These are phyloP conservation scores for Poeciliopsis presidionis DNA, from an alignment of 2,797 vertebrate genomes.

Conservation along the genomic window DNA sequence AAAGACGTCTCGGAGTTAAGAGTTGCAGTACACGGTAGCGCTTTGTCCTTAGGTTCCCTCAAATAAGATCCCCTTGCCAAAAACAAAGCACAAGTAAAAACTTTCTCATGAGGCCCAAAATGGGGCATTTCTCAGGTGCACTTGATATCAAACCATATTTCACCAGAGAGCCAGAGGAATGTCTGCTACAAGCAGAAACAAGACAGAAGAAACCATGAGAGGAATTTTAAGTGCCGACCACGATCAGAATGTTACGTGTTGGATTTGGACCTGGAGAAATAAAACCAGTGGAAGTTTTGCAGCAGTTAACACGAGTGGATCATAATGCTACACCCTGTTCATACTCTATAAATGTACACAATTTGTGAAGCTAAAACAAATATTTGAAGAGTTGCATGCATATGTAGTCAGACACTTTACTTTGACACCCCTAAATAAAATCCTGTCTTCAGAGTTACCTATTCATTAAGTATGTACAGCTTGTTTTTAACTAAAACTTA, in stretches of 20 bases:
- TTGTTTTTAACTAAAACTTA: not conserved
- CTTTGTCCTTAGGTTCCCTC: slow-evolving; percentile 28
- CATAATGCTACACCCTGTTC: not conserved
- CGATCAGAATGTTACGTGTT: not conserved
- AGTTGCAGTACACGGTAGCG: slow-evolving; percentile 33
- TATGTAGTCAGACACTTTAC: not conserved
- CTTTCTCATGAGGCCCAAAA: slow-evolving; percentile 37
- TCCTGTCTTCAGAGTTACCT: not conserved
- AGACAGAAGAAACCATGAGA: not conserved
- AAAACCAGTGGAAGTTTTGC: not conserved
- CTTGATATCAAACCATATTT: slow-evolving; percentile 31
- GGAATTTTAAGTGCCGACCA: not conserved
- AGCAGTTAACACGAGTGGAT: not conserved
- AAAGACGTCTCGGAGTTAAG: slow-evolving; percentile 10
- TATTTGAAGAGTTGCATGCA: not conserved
- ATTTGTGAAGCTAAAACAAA: not conserved
- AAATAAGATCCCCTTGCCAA: slow-evolving; percentile 20
- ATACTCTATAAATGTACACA: not conserved
- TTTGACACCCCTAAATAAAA: not conserved
- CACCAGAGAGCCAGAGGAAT: slow-evolving; percentile 24
- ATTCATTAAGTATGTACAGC: not conserved
- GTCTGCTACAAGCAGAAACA: slow-evolving; percentile 37
- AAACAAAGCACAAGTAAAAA: slow-evolving; percentile 21
- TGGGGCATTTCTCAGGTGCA: slow-evolving; percentile 15
- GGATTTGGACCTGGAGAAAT: not conserved